phyloP scores from a whole-genome alignment of 2,797 vertebrate species.

The Myripristis jacobus region DNA sequence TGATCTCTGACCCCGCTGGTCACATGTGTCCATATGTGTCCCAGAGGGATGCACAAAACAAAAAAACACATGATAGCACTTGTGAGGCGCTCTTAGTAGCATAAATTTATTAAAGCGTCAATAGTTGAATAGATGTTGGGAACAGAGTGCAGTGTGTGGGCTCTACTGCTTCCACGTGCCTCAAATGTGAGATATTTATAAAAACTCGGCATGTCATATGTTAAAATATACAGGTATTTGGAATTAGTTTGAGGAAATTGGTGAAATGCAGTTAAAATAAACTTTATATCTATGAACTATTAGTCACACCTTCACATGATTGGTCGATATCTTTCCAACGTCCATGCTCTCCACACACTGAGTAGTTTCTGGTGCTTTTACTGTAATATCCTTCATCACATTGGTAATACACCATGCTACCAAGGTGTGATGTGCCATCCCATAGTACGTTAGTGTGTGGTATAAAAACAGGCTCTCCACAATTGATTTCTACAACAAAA shows the following conservation, averaged over 20 bases:
- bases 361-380: constrained; percentile 55
- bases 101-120: neutral
- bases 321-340: constrained; percentile 75
- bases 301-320: constrained; percentile 80
- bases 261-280: neutral
- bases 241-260: neutral
- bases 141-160: neutral
- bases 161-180: neutral
- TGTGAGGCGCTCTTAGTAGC: neutral
- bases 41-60: neutral
- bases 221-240: neutral
- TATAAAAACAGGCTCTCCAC: constrained; percentile 79
- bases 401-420: constrained; percentile 79
- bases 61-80: neutral
- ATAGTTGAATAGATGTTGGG: neutral
- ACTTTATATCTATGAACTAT: neutral
- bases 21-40: neutral
- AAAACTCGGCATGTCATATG: neutral
- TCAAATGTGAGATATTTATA: neutral
- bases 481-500: constrained; percentile 84
- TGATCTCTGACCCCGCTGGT: neutral
- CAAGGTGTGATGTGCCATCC: constrained; percentile 75
- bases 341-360: constrained; percentile 72
- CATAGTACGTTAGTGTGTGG: constrained; percentile 78
- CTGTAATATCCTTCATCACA: constrained; percentile 84